A percentile compares a stretch with the other conserved stretches of the same genome.
Evolutionary conservation across 2,888 invertebrate species (phyloP).

Genomic region (Bembecia ichneumoniformis): DNA sequence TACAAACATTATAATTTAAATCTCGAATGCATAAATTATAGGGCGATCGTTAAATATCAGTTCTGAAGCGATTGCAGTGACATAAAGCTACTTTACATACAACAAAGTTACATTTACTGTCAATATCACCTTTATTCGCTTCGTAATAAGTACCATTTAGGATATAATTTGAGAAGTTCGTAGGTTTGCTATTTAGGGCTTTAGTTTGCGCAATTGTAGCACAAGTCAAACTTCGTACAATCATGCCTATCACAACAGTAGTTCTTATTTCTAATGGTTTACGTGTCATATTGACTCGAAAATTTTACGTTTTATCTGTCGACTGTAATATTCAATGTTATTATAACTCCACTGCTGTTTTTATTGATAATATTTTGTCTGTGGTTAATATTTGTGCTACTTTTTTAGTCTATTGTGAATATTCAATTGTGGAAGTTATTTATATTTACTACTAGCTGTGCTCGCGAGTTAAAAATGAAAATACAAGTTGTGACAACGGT

Average conservation of each 20-base stretch:
- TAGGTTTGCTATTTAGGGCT: conserved; percentile 23
- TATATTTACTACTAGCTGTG: no score
- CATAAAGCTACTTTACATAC: conserved; percentile 45
- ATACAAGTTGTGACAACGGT: no score
- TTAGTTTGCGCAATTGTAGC: conserved; percentile 46
- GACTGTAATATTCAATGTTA: neutral
- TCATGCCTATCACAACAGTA: conserved; percentile 1
- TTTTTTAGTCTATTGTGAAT: no score
- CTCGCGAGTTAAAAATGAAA: no score
- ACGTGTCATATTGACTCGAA: no score
- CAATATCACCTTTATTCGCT: conserved; percentile 16
- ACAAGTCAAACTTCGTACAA: conserved; percentile 33
- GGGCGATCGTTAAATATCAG: conserved; percentile 61
- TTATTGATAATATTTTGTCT: neutral
- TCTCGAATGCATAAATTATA: conserved; percentile 57
- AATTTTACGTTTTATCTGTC: neutral
- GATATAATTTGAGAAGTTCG: conserved; percentile 2
- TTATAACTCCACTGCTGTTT: neutral
- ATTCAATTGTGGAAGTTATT: no score
- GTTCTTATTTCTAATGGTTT: no score
- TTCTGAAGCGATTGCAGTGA: conserved; percentile 54
- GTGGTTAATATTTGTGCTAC: no score
- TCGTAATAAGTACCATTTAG: conserved; percentile 23
- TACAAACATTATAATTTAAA: conserved; percentile 51
- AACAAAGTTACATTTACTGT: conserved; percentile 24